phyloP scores from a whole-genome alignment of 2,888 invertebrate genomes.

The Platycnemis pennipes region DNA sequence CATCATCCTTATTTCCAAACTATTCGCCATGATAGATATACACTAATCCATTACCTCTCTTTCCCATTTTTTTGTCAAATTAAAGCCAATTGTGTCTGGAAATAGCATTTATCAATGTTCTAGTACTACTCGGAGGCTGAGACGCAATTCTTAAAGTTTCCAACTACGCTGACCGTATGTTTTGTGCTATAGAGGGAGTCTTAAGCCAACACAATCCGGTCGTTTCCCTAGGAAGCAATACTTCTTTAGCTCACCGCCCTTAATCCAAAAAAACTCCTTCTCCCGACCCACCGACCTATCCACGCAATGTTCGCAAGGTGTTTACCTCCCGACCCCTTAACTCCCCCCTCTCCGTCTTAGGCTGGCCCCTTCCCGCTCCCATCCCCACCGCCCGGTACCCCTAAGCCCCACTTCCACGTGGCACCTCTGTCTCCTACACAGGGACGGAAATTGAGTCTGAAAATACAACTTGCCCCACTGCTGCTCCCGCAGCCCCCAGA shows the following conservation, averaged over 20 bases:
- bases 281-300: background rate
- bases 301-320: background rate
- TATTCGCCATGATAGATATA: background rate
- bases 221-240: background rate
- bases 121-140: background rate
- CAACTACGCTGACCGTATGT: background rate
- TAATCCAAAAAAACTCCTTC: background rate
- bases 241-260: background rate
- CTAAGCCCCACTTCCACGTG: background rate
- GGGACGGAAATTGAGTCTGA: slow-evolving; percentile 33
- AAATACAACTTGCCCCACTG: background rate
- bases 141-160: background rate
- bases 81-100: background rate
- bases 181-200: background rate
- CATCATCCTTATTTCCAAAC: background rate
- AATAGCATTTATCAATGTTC: background rate
- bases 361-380: background rate
- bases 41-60: background rate
- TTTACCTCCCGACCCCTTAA: background rate
- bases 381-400: background rate
- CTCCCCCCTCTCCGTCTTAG: background rate
- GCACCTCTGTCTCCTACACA: background rate
- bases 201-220: background rate
- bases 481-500: background rate
- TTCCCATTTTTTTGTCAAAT: no score